Conservation (phyloP, 2,797 vertebrate genomes). For the Enteromius paludinosus region DNA sequence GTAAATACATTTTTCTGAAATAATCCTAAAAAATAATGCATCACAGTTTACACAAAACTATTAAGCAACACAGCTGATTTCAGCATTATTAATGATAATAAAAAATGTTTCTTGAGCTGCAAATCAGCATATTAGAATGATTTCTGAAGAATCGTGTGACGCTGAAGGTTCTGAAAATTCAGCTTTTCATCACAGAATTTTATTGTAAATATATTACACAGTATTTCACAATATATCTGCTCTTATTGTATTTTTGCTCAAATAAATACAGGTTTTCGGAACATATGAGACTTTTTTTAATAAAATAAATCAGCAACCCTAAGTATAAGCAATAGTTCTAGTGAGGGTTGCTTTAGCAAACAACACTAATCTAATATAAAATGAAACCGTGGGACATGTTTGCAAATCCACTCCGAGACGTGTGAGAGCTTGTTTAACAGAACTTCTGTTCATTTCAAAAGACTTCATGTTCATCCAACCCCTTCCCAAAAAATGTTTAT, state of each 20-base stretch:
- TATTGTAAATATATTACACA: neutral
- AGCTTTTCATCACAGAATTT: neutral
- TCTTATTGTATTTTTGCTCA: neutral
- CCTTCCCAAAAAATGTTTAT: constrained; percentile 65
- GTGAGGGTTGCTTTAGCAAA: neutral
- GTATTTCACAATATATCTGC: neutral
- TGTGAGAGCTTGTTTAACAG: constrained; percentile 51
- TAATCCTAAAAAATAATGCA: neutral
- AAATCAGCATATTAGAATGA: neutral
- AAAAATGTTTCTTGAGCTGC: neutral
- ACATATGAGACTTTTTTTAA: neutral
- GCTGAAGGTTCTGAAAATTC: neutral
- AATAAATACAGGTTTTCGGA: neutral
- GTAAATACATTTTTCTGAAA: neutral
- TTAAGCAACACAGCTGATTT: neutral
- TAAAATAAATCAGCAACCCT: neutral
- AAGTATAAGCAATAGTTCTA: neutral
- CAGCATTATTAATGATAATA: neutral
- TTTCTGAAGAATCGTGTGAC: neutral
- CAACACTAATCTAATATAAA: neutral
- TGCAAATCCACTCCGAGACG: constrained; percentile 28
- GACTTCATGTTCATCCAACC: constrained; percentile 62
- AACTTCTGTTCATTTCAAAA: constrained; percentile 57
- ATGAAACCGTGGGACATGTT: constrained; percentile 11
- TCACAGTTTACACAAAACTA: neutral